A percentile compares a stretch with the other conserved stretches of the same genome.
phyloP scores from a whole-genome alignment of 2,113 vertebrate species.

The Apteryx owenii region DNA sequence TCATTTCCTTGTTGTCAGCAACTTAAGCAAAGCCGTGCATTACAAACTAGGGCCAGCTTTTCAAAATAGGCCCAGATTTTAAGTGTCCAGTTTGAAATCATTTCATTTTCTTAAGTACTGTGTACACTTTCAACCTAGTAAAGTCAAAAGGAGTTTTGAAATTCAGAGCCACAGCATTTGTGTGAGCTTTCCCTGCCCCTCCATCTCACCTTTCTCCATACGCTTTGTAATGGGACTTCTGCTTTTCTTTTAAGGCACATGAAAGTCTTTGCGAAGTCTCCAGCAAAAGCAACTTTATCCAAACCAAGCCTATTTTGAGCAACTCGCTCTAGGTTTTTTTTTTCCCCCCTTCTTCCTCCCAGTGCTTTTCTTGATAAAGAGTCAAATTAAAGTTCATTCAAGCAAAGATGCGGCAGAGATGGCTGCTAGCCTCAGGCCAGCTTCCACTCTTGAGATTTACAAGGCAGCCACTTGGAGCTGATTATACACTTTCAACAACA shows the following conservation, averaged over 20 bases:
- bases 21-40: background rate
- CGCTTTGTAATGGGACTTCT: background rate
- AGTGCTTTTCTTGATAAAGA: constrained; percentile 55
- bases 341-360: background rate
- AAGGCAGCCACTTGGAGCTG: constrained; percentile 56
- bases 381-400: constrained; percentile 60
- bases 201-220: background rate
- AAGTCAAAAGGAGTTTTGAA: background rate
- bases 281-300: constrained; percentile 1
- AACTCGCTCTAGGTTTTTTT: background rate
- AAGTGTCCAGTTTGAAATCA: background rate
- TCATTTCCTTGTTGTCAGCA: background rate
- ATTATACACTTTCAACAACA: constrained; percentile 42
- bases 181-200: background rate
- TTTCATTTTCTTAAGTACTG: background rate
- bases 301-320: background rate
- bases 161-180: background rate
- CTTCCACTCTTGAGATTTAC: constrained; percentile 63
- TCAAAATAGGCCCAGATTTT: background rate
- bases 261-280: background rate
- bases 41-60: background rate
- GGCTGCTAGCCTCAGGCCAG: constrained; percentile 55
- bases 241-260: background rate
- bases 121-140: background rate
- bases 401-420: constrained; percentile 23